Evolutionary conservation across 2,888 invertebrate genomes (phyloP).

Genomic region (Platerodrilus igneus): DNA sequence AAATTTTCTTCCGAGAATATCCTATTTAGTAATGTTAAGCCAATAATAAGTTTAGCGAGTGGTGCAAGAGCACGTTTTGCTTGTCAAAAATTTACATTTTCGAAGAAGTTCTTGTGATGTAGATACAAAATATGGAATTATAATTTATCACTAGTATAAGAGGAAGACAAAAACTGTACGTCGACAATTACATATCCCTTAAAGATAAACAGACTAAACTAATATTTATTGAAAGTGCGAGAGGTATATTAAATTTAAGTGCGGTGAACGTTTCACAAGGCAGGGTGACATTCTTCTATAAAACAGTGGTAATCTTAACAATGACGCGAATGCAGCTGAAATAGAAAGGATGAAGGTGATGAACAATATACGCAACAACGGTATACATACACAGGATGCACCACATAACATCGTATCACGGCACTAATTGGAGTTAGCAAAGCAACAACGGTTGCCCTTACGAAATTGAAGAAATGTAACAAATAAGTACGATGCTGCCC

Average conservation of each 20-base stretch:
- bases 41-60: no score
- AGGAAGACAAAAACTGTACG: no score
- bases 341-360: not conserved
- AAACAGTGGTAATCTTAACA: not conserved
- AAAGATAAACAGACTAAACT: not conserved
- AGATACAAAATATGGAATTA: no score
- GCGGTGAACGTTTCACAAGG: not conserved
- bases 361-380: not conserved
- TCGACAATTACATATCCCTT: not conserved
- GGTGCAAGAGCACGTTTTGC: no score
- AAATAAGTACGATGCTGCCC: not conserved
- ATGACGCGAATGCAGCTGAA: not conserved
- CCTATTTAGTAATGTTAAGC: no score
- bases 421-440: not conserved
- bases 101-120: no score
- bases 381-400: not conserved
- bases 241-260: not conserved
- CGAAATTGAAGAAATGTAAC: constrained; percentile 3
- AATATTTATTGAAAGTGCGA: constrained; percentile 1
- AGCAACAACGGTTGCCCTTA: no score
- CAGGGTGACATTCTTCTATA: not conserved
- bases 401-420: not conserved
- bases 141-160: no score
- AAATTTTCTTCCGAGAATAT: no score
- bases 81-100: no score